These are phyloP conservation scores for Kradibia gibbosae DNA, from an alignment of 1,140 invertebrate genomes.

Conservation along the genomic window DNA sequence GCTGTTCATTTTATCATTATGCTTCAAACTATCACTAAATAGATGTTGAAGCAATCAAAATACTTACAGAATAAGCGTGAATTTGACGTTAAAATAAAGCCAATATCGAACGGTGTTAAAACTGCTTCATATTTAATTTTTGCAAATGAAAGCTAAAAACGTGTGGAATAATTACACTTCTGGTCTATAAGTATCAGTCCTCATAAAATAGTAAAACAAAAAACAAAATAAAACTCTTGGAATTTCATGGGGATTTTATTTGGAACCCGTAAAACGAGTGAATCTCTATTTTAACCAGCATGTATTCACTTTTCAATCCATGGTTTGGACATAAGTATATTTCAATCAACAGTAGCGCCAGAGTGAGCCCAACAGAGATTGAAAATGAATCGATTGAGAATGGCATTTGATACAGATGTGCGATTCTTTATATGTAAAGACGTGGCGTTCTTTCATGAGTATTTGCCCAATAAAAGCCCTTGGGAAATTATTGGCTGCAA, in stretches of 20 bases:
- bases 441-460: no score
- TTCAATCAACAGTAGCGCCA: background rate
- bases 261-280: background rate
- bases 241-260: background rate
- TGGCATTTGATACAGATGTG: background rate
- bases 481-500: no score
- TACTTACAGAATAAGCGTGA: background rate
- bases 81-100: background rate
- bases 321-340: background rate
- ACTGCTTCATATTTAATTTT: no score
- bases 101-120: no score
- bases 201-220: no score
- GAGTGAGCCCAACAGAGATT: background rate
- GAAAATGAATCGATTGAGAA: background rate
- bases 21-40: background rate
- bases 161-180: no score
- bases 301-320: background rate
- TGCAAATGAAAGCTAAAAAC: no score
- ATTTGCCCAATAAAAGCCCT: no score
- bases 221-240: no score
- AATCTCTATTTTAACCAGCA: slow-evolving; percentile 5
- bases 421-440: no score
- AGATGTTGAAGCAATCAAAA: background rate
- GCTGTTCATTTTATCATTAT: background rate
- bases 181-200: no score